A percentile compares a stretch with the other conserved stretches of the same genome.
Conservation (phyloP, 37 sponge, comb jelly and placozoan species). For the Agelas oroides region DNA sequence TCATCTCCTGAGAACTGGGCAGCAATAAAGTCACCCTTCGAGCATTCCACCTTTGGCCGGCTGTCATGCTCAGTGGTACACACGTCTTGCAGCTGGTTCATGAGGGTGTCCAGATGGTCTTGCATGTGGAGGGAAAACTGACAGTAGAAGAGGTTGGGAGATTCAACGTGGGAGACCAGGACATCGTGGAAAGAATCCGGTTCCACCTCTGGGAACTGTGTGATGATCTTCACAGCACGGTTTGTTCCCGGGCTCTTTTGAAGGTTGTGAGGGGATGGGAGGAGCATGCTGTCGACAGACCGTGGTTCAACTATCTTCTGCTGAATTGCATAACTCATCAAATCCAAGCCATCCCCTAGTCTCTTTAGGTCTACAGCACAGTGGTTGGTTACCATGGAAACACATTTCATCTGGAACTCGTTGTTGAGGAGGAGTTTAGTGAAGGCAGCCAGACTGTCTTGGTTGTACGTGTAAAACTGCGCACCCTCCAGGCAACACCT, state of each 20-base stretch:
- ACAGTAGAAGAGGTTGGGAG: conserved; percentile 54
- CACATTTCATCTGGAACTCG: conserved; percentile 42
- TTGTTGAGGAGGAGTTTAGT: conserved; percentile 29
- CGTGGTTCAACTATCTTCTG: conserved; percentile 5
- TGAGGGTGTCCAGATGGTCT: conserved; percentile 24
- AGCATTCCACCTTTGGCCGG: not conserved
- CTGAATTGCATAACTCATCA: conserved; percentile 18
- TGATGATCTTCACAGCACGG: not conserved
- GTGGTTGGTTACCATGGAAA: not conserved
- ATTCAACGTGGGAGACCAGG: conserved; percentile 6
- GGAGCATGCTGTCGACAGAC: not conserved
- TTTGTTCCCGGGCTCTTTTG: not conserved
- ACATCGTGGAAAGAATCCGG: conserved; percentile 33
- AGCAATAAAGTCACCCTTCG: conserved; percentile 31
- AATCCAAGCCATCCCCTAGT: not conserved
- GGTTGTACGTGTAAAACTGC: not conserved
- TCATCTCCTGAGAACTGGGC: conserved; percentile 55
- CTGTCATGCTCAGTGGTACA: not conserved
- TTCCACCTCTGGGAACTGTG: conserved; percentile 1
- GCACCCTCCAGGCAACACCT: conserved; percentile 40
- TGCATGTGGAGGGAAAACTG: conserved; percentile 33
- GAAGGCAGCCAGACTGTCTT: not conserved
- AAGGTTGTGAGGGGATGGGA: too few relatives aligned
- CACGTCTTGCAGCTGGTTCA: conserved; percentile 8
- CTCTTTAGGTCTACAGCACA: conserved; percentile 25